Conservation (phyloP, 2,797 vertebrate genomes). For the Phoeniculus purpureus region DNA sequence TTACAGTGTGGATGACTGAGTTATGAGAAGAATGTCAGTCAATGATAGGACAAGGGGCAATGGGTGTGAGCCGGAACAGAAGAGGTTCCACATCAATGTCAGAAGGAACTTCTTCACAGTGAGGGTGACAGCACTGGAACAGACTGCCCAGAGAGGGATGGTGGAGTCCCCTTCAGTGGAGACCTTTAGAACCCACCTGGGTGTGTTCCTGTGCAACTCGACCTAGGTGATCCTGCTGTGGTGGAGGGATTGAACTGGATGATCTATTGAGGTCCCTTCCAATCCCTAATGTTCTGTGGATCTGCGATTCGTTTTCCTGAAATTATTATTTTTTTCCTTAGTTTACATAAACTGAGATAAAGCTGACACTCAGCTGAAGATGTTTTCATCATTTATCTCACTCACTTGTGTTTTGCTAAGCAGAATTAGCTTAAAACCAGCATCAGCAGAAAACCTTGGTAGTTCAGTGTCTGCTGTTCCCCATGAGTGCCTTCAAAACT, state of each 20-base stretch:
- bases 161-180: too few species aligned
- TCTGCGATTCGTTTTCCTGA: too few species aligned
- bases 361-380: conserved; percentile 1
- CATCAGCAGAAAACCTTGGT: conserved; percentile 47
- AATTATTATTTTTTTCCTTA: too few species aligned
- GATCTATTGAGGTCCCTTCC: too few species aligned
- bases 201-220: too few species aligned
- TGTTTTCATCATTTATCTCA: conserved; percentile 36
- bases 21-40: neutral
- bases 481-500: conserved; percentile 54
- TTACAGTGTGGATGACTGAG: neutral
- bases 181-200: too few species aligned
- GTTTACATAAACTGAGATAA: conserved; percentile 21
- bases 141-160: neutral
- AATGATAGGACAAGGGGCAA: neutral
- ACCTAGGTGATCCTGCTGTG: too few species aligned
- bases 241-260: too few species aligned
- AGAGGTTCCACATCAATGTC: too few species aligned
- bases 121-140: neutral
- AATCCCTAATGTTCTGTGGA: too few species aligned
- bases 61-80: too few species aligned
- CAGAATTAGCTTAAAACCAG: conserved; percentile 62
- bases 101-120: neutral
- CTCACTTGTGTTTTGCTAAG: conserved; percentile 49
- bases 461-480: conserved; percentile 54